Evolutionary conservation across 2,888 invertebrate genomes (phyloP).

Genomic region (Spodoptera picta): DNA sequence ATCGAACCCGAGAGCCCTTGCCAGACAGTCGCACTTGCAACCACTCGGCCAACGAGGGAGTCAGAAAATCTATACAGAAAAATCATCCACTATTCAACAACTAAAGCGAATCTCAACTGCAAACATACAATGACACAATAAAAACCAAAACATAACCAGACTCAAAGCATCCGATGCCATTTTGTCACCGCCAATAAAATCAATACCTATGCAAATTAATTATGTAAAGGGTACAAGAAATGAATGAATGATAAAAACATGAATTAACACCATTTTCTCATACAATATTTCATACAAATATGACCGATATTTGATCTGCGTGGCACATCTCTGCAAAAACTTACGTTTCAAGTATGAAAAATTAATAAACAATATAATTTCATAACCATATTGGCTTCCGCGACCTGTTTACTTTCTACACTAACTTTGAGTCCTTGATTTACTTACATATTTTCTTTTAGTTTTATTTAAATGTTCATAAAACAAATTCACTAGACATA

Average conservation of each 20-base stretch:
- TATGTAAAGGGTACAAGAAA: conserved; percentile 25
- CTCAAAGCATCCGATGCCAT: conserved; percentile 10
- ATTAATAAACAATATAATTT: conserved; percentile 34
- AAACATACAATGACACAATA: background rate
- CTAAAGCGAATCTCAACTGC: too few species aligned
- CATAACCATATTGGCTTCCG: conserved; percentile 32
- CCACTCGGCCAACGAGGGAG: too few species aligned
- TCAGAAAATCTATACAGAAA: too few species aligned
- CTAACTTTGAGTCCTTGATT: conserved; percentile 1
- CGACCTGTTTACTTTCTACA: conserved; percentile 4
- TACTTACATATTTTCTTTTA: background rate
- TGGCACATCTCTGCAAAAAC: conserved; percentile 2
- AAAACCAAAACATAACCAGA: background rate
- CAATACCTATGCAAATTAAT: conserved; percentile 35
- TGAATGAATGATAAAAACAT: conserved; percentile 23
- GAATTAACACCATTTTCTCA: conserved; percentile 35
- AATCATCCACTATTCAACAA: too few species aligned
- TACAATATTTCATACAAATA: conserved; percentile 30
- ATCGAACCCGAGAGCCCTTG: too few species aligned
- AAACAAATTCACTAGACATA: too few species aligned
- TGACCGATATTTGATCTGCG: conserved; percentile 28
- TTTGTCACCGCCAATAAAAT: conserved; percentile 26
- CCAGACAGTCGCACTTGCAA: too few species aligned
- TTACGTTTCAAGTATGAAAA: conserved; percentile 15
- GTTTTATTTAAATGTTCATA: too few species aligned